Conservation (phyloP, 1,140 invertebrate genomes). For the Drosophila yakuba region DNA sequence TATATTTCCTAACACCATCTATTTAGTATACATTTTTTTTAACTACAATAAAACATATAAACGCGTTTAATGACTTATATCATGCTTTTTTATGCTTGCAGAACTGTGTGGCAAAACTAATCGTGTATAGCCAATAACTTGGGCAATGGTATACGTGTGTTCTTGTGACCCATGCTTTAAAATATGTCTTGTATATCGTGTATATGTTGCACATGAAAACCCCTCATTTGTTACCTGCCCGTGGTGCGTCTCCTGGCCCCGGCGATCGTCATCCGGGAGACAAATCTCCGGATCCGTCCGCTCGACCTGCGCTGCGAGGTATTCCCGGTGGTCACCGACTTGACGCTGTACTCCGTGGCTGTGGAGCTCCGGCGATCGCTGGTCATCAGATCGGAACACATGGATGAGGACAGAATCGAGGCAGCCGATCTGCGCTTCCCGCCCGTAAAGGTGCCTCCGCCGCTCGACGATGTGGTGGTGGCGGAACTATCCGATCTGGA, state of each 20-base stretch:
- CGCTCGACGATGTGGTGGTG: slow-evolving; percentile 80
- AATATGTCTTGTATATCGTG: not conserved
- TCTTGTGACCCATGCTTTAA: not conserved
- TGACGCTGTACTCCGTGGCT: slow-evolving; percentile 75
- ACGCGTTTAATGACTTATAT: no score
- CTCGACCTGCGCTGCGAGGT: slow-evolving; percentile 67
- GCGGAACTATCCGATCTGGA: slow-evolving; percentile 83
- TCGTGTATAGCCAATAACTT: not conserved
- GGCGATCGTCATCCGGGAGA: slow-evolving; percentile 81
- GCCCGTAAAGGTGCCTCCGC: slow-evolving; percentile 68
- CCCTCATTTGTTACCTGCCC: slow-evolving; percentile 72
- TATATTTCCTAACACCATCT: not conserved
- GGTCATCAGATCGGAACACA: slow-evolving; percentile 76
- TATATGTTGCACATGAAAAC: no score
- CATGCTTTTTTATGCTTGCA: not conserved
- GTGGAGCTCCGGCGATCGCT: slow-evolving; percentile 82
- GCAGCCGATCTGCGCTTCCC: slow-evolving; percentile 77
- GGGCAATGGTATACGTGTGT: not conserved
- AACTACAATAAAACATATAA: no score
- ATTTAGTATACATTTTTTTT: no score
- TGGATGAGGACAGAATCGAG: slow-evolving; percentile 80
- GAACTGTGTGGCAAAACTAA: no score
- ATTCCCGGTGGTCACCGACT: slow-evolving; percentile 27
- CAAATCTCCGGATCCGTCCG: slow-evolving; percentile 75
- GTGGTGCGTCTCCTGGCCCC: slow-evolving; percentile 81